Base-by-base conservation (phyloP, 2,797 vertebrate species). In the Cuniculus paca region DNA sequence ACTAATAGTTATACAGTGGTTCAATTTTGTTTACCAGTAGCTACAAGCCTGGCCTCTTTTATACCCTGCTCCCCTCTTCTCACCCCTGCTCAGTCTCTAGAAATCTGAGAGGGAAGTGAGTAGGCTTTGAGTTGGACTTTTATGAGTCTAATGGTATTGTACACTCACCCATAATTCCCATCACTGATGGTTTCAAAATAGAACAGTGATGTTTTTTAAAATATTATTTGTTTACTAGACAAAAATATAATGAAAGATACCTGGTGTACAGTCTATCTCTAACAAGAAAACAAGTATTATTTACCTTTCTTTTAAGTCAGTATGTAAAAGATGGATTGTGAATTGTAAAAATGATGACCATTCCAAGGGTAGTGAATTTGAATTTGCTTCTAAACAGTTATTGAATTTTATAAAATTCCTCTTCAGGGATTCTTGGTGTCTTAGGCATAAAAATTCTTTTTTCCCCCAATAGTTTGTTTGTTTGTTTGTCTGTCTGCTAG, bases 201-300 rank as follows among this genome's bases (percentile, higher is more conserved):
- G 52, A 88, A 48, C 36, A 19, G 42, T 17, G 28, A 34, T 50
- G 17, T 89, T 94, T 96, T 94, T 86, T 83, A 83, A 93, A 80
- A 75, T 28, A 89, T 42, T 63, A 70, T 84, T 95, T 95, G 61
- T 80, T 61, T 90, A 87, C 45, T 68, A 91, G 82, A 88, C 24
- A 94, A 75, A 95, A 95, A 56, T 94, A 68, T 93, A 91, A 91
- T 42, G 45, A 96, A 90, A 94, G 88, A 58, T 48, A 70, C 58
- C 77, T 87, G 61, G 36, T 89, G 20, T 93, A 63, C 70, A 87
- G 12, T 84, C 52, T 95, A 4, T 88, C 77, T 95, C 61, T 61
- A 60, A 78, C 95, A 95, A 58, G 58, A 50, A 26, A 61, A 31
- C 10, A 79, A 14, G 91, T 81, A 19, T 88, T 78, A 60, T 63